Evolutionary conservation across 92 coral and sea anemone genomes (phyloP), one percentile per base, ranked within the genome.

Genomic region (Porites lobata): DNA sequence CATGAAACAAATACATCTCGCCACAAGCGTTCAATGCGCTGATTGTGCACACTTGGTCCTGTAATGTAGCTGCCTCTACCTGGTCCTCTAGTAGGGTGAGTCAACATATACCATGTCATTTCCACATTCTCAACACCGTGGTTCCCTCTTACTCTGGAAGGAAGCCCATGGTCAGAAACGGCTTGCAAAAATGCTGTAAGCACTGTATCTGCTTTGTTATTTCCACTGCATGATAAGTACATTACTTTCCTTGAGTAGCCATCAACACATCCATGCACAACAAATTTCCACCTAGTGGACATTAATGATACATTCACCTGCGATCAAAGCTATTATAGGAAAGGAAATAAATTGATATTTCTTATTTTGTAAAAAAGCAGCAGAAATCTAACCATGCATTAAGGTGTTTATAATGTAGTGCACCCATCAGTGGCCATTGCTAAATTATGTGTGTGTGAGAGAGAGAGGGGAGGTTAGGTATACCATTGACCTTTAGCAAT

Each of bases 121-220:
- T 82, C 86, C 47, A 91, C 94, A 68, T 91, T 91, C 86, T 91
- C 94, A 57, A 81, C 94, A 81, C 90, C 93, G 66, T 85, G 90
- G 72, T 85, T 90, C 9, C 93, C 90, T 76, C 93, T 90, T 50
- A 90, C 75, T 65, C 93, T 43, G 17, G 90, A 90, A 13, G 93
- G 93, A 13, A 90, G 86, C 11, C 93, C 90, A 90, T 85, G 69
- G 8, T 59, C 76, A 82, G 66, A 66, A 75, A 70, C 91, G 67
- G 91, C 94, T 64, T 76, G 75, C 50, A 77, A 66, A 82, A 91
- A 91, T 22, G 50, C 29, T 8, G 73, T 22, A 32, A 91, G 90
- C 58, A 91, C 94, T 52, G 94, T 91, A 21, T 70, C 65, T 65
- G 94, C 88, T 87, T 83, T 91, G 83, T 91, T 91, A 77, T 91